A percentile compares a stretch with the other conserved stretches of the same genome.
Evolutionary conservation across 2,797 vertebrate species (phyloP).

Genomic region (Synanceia verrucosa): DNA sequence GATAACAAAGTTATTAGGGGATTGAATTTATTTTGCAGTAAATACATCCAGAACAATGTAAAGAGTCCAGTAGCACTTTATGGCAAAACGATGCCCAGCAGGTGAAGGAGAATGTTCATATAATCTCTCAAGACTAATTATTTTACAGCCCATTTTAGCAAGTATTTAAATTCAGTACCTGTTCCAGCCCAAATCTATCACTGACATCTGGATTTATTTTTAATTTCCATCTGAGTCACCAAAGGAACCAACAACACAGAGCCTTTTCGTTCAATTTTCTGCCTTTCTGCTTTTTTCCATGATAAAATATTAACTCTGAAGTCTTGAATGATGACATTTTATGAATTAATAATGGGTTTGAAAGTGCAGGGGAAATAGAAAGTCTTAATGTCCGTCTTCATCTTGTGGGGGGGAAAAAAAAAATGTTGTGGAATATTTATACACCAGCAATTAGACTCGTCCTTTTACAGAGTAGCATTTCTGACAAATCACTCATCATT

Average conservation of each 20-base stretch:
- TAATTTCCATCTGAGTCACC: constrained; percentile 53
- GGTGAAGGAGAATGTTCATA: constrained; percentile 16
- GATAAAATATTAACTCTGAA: constrained; percentile 73
- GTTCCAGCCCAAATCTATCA: constrained; percentile 64
- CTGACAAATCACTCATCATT: constrained; percentile 31
- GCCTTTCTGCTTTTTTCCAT: constrained; percentile 16
- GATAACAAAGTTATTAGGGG: background rate
- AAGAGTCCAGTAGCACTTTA: background rate
- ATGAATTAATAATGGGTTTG: constrained; percentile 76
- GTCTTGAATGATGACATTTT: constrained; percentile 68
- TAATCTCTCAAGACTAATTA: constrained; percentile 51
- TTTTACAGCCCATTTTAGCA: constrained; percentile 56
- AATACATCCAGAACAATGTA: background rate
- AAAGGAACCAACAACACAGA: constrained; percentile 44
- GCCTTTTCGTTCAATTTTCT: constrained; percentile 44
- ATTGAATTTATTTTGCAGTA: background rate
- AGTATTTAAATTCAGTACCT: constrained; percentile 49
- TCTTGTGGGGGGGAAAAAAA: constrained; percentile 32
- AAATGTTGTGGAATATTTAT: constrained; percentile 66
- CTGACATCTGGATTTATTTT: constrained; percentile 72
- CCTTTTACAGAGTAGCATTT: constrained; percentile 16
- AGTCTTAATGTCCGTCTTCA: constrained; percentile 67
- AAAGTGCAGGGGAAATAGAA: constrained; percentile 72
- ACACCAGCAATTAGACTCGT: constrained; percentile 52
- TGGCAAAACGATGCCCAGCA: background rate